Evolutionary conservation across 2,888 invertebrate species (phyloP), one percentile per base, ranked within the genome.

Genomic region (Scaptomyza reducta): DNA sequence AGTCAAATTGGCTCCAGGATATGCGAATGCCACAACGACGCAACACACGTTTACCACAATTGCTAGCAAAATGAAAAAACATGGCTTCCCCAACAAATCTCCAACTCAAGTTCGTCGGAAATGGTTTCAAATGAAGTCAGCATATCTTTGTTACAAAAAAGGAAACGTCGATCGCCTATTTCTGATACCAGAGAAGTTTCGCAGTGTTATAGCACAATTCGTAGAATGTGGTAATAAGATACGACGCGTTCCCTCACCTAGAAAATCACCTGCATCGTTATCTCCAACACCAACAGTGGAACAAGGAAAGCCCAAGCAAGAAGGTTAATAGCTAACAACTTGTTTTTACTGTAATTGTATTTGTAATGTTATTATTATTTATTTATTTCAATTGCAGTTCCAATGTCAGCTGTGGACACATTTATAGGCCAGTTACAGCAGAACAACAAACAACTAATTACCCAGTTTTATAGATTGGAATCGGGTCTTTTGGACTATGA

Each of bases 101-200:
- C 87, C 90, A 2, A 88, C 90, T 0, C 90, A 90, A 70, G 88
- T 90, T 6, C 72, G 90, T 27, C 69, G 90, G 6, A 90, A 90
- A 40, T 90, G 90, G 90, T 90, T 90, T 57, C 90, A 90, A 70
- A 90, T 90, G 90, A 90, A 90, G 54, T 90, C 90, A 1, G 90
- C 90, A 0, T 90, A 90, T 53, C 74, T 90, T 0, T 90, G 90
- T 41, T 90, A 79, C 33, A 90, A 90, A 22, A 89, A 90, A 33
- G 90, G 90, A 0, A 90, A 90, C n/a, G 79, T 79, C 3, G 90
- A 90, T 25, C 74, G 90, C 1, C 70, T 90, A 13, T 82, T 90
- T 29, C 51, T 90, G 3, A 90, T 90, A 55, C 90, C 90, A 0
- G 90, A 90, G 35, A 83, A 79, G 38, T 90, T 90, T 46, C 77